A percentile compares a stretch with the other conserved stretches of the same genome.
Evolutionary conservation across 2,888 invertebrate species (phyloP).

Genomic region (Achlya flavicornis): DNA sequence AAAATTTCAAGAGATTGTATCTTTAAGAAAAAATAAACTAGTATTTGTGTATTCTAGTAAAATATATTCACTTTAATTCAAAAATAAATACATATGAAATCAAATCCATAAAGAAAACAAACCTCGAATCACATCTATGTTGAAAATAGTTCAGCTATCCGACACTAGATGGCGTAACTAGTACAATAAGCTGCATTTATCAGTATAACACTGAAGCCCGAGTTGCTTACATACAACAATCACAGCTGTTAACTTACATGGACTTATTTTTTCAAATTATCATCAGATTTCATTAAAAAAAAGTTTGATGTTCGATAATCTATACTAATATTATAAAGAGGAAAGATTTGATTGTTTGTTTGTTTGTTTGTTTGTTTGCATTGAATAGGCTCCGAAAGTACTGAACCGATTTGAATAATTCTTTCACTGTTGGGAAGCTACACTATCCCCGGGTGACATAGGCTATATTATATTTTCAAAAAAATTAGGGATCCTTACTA

Average conservation of each 20-base stretch:
- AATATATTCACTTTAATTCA: not conserved
- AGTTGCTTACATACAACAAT: not conserved
- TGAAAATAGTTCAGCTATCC: not conserved
- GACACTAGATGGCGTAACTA: constrained; percentile 3
- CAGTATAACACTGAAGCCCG: not conserved
- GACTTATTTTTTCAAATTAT: not conserved
- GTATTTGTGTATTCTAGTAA: not conserved
- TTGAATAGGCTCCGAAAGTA: no score
- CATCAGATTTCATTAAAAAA: not conserved
- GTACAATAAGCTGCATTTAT: not conserved
- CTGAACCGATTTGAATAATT: no score
- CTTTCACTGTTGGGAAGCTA: no score
- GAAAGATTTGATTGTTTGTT: no score
- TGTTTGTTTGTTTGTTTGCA: no score
- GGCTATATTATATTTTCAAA: no score
- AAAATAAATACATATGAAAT: not conserved
- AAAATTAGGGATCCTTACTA: no score
- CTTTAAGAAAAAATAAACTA: not conserved
- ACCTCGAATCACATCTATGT: not conserved
- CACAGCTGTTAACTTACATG: not conserved
- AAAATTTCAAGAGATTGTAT: not conserved
- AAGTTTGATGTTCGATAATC: no score
- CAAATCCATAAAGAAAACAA: not conserved
- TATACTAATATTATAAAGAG: no score
- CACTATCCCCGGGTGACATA: no score